Conservation (phyloP, 2,113 vertebrate species). For the Panthera tigris region DNA sequence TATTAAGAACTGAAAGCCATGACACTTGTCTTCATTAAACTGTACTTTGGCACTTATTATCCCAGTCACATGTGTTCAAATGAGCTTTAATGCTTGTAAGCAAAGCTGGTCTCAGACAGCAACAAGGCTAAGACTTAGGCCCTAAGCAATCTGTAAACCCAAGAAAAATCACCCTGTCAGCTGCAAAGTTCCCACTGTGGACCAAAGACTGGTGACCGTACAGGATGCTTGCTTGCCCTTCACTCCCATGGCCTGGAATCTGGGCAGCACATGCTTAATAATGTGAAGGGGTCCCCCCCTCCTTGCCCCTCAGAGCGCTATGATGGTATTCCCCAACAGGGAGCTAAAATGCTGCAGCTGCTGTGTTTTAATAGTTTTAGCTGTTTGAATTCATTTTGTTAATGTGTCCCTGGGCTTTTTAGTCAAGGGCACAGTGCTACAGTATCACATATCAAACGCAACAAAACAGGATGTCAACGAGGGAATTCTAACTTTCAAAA, state of each 20-base stretch:
- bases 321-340: constrained; percentile 76
- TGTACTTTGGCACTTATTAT: constrained; percentile 82
- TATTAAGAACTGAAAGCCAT: constrained; percentile 62
- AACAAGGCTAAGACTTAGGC: constrained; percentile 63
- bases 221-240: constrained; percentile 49
- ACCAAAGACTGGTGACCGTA: constrained; percentile 52
- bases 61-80: constrained; percentile 84
- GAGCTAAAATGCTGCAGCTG: constrained; percentile 84
- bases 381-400: constrained; percentile 71
- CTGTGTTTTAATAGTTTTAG: constrained; percentile 72
- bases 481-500: constrained; percentile 79
- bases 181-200: constrained; percentile 46
- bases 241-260: constrained; percentile 42
- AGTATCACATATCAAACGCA: constrained; percentile 60
- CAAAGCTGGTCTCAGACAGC: constrained; percentile 78
- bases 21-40: constrained; percentile 80
- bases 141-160: constrained; percentile 57
- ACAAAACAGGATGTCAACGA: constrained; percentile 63
- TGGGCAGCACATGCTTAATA: constrained; percentile 50
- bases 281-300: neutral
- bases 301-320: constrained; percentile 36
- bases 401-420: constrained; percentile 64
- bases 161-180: constrained; percentile 61
- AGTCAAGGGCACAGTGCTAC: constrained; percentile 71
- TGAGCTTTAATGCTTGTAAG: constrained; percentile 82